phyloP scores from a whole-genome alignment of 1,140 invertebrate species.

The Globodera rostochiensis region DNA sequence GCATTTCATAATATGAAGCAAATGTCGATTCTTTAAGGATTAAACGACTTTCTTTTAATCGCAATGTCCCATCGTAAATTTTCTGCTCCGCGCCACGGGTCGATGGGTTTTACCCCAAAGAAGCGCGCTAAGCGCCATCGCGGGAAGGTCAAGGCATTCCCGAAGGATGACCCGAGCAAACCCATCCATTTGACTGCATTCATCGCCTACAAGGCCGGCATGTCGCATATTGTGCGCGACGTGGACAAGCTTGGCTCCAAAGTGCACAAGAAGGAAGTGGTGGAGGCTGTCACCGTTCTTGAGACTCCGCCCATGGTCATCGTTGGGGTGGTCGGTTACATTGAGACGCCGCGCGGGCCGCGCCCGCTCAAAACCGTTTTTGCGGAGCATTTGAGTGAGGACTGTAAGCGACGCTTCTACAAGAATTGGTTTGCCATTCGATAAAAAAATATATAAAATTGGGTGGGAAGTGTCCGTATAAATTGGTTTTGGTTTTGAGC shows the following conservation, averaged over 20 bases:
- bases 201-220: conserved; percentile 97
- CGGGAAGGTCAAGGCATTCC: conserved; percentile 99
- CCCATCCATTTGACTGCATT: conserved; percentile 97
- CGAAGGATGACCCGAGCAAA: conserved; percentile 94
- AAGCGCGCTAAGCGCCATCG: conserved; percentile 91
- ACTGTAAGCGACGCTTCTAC: conserved; percentile 96
- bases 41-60: neutral
- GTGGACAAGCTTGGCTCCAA: conserved; percentile 95
- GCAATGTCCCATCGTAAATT: conserved; percentile 98
- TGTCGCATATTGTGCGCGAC: conserved; percentile 98
- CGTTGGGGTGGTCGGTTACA: conserved; percentile 96
- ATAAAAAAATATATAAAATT: neutral
- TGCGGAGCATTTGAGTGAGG: conserved; percentile 97
- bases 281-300: conserved; percentile 95
- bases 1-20: too few relatives aligned
- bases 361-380: conserved; percentile 91
- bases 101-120: conserved; percentile 98
- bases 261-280: conserved; percentile 99
- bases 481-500: too few relatives aligned
- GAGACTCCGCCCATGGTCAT: conserved; percentile 97
- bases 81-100: conserved; percentile 97
- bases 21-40: too few relatives aligned
- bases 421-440: conserved; percentile 89
- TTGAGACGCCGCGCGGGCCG: conserved; percentile 94
- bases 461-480: too few relatives aligned